Conservation (phyloP, 2,113 vertebrate genomes). For the Willisornis vidua region DNA sequence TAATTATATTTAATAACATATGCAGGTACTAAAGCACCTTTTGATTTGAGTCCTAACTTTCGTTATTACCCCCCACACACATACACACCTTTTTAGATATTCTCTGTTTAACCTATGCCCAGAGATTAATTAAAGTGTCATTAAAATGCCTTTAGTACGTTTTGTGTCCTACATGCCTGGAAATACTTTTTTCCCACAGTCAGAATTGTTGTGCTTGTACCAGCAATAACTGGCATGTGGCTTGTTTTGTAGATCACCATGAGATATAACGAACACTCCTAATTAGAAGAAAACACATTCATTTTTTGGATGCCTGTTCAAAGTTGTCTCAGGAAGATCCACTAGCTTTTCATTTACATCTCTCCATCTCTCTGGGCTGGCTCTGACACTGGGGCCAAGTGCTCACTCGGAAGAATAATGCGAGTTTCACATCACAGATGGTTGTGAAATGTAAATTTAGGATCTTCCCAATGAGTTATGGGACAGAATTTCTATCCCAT, state of each 20-base stretch:
- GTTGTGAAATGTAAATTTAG: neutral
- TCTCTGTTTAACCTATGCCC: slow-evolving; percentile 50
- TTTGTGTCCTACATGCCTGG: slow-evolving; percentile 64
- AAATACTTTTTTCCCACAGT: slow-evolving; percentile 62
- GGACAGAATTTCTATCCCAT: neutral
- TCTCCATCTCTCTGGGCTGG: neutral
- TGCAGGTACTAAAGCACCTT: slow-evolving; percentile 53
- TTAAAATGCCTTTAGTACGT: slow-evolving; percentile 65
- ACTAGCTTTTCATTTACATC: neutral
- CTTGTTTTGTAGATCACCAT: slow-evolving; percentile 56
- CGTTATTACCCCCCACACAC: slow-evolving; percentile 41
- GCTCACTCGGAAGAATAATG: fast-evolving
- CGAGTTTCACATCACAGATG: no score
- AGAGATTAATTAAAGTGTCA: slow-evolving; percentile 66
- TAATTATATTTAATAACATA: slow-evolving; percentile 67
- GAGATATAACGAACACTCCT: slow-evolving; percentile 38
- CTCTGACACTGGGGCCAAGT: fast-evolving
- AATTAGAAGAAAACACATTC: slow-evolving; percentile 40
- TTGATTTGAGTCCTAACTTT: slow-evolving; percentile 64
- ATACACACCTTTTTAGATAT: slow-evolving; percentile 58
- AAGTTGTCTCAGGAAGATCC: slow-evolving; percentile 45
- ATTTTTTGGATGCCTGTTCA: slow-evolving; percentile 33
- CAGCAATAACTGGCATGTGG: slow-evolving; percentile 57
- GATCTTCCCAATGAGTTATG: neutral
- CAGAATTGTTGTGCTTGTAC: slow-evolving; percentile 64